These are phyloP conservation scores for Microcebus lehilahytsara DNA, from an alignment of 2,113 vertebrate species.

Conservation along the genomic window DNA sequence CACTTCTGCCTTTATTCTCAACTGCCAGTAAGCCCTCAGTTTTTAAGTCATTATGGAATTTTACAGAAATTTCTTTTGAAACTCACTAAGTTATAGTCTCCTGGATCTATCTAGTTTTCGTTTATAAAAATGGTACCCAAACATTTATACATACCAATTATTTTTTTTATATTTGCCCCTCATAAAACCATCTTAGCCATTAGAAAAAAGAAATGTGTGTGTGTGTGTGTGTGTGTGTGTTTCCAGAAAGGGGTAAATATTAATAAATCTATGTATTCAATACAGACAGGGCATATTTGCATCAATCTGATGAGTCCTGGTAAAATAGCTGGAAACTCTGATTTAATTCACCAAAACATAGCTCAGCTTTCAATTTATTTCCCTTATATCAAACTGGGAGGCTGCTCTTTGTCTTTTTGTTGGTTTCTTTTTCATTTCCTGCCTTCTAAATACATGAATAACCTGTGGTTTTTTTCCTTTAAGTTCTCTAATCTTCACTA, in stretches of 20 bases:
- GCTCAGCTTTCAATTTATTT: neutral
- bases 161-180: neutral
- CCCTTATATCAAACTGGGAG: neutral
- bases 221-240: neutral
- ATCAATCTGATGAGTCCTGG: constrained; percentile 6
- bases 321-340: neutral
- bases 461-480: neutral
- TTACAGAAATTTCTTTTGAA: neutral
- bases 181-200: neutral
- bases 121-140: neutral
- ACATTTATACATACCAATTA: neutral
- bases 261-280: neutral
- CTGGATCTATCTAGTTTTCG: neutral
- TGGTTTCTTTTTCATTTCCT: neutral
- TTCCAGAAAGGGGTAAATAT: neutral
- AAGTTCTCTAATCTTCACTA: neutral
- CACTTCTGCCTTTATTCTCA: neutral
- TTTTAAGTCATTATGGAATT: constrained; percentile 23
- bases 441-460: neutral
- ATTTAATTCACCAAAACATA: neutral
- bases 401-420: neutral
- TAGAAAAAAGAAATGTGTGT: neutral
- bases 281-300: neutral
- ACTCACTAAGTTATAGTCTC: neutral
- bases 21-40: neutral